phyloP scores from a whole-genome alignment of 2,113 vertebrate genomes.

The Zapus hudsonius region DNA sequence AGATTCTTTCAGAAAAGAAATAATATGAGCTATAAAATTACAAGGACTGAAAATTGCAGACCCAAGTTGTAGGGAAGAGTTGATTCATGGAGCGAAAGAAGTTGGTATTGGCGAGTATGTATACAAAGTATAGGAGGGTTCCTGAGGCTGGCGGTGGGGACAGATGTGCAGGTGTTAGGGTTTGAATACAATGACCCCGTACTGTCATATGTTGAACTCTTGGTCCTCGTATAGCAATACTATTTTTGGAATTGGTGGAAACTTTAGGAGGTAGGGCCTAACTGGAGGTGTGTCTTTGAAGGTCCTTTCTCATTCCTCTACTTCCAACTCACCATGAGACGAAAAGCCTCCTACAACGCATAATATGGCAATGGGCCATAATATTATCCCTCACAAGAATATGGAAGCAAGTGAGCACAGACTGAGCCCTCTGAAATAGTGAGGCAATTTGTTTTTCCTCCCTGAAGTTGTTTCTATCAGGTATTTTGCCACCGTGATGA shows the following conservation, averaged over 20 bases:
- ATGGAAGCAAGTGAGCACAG: background rate
- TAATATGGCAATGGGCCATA: background rate
- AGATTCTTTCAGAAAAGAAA: conserved; percentile 27
- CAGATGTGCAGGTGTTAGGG: background rate
- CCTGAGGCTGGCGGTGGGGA: background rate
- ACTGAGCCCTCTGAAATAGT: background rate
- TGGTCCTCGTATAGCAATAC: background rate
- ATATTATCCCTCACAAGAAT: background rate
- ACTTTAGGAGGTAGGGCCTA: background rate
- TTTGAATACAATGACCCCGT: no score
- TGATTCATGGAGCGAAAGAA: background rate
- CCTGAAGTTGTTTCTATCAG: background rate
- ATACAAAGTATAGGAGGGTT: background rate
- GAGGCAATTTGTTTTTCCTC: background rate
- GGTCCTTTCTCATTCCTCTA: no score
- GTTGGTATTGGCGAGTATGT: background rate
- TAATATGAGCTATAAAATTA: conserved; percentile 12
- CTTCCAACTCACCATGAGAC: background rate
- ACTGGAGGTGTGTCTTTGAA: background rate
- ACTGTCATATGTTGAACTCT: background rate
- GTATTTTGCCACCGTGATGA: background rate
- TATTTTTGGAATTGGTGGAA: background rate
- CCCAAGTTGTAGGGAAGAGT: background rate
- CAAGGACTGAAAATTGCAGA: conserved; percentile 14
- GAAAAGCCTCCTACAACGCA: background rate